Evolutionary conservation across 2,113 vertebrate genomes (phyloP), one percentile per base, ranked within the genome.

Genomic region (Calidris pygmaea): DNA sequence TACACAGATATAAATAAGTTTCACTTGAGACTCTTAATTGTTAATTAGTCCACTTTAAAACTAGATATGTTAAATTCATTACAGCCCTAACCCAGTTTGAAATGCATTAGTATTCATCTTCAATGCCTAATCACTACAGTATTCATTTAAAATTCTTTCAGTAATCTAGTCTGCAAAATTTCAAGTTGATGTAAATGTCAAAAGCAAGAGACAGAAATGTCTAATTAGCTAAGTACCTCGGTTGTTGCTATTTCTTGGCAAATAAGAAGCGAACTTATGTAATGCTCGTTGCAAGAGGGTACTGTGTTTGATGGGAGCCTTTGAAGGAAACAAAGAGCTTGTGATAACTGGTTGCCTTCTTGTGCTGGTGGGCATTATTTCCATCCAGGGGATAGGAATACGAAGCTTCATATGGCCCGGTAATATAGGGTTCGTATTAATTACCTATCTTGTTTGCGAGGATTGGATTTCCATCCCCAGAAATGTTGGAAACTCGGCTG

Each of bases 121-220:
- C 95, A 72, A 93, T 65, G 86, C 94, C 95, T 96, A 95, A 97
- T 97, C 95, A 96, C 83, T 52, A 65, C 90, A 71, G 85, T 19
- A 62, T 96, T 96, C 86, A 96, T 97, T 96, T 97, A 55, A 84
- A 96, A 97, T 94, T 96, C 94, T 75, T 86, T 89, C 89, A 85
- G 83, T 96, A 96, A 98, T 96, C 94, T 78, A 91, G 94, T 82
- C 87, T 89, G 87, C 81, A 94, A 97, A 95, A 87, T 95, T 97
- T 96, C 87, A 73, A 94, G 94, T 89, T 97, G 97, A 97, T 96
- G 93, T 85, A 98, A 98, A 98, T 97, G 96, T 97, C 98, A 98
- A 97, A 98, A 85, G 76, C 88, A 79, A 93, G 96, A 93, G 95
- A 97, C 72, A 95, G 67, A 90, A 95, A 87, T 45, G 70, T 77